Percentiles rank a stretch among this genome's conserved stretches.
Evolutionary conservation across 2,797 vertebrate species (phyloP).

Genomic region (Sebastes dallii): DNA sequence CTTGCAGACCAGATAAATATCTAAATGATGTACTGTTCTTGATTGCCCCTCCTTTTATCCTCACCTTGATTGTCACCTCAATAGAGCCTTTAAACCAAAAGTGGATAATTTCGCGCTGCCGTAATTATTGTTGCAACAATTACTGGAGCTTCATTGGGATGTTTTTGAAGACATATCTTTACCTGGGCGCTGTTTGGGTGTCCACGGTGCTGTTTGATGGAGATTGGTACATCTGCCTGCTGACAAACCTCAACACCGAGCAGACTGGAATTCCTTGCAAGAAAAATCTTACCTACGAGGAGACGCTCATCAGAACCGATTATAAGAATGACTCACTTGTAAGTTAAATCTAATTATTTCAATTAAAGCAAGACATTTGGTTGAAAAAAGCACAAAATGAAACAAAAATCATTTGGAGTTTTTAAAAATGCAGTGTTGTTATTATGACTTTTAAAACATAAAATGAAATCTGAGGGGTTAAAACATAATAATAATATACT

Average conservation of each 20-base stretch:
- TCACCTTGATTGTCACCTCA: neutral
- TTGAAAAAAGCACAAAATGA: too few relatives aligned
- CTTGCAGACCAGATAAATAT: neutral
- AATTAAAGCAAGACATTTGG: too few relatives aligned
- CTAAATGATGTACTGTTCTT: neutral
- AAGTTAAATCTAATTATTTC: too few relatives aligned
- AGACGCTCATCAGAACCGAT: neutral
- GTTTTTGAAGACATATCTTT: neutral
- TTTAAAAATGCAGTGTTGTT: too few relatives aligned
- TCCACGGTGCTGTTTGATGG: neutral
- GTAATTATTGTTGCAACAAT: neutral
- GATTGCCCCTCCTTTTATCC: neutral
- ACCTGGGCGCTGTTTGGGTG: neutral
- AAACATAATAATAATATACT: too few relatives aligned
- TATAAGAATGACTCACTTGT: neutral
- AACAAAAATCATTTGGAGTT: too few relatives aligned
- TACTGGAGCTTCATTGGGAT: accelerated
- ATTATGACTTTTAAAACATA: too few relatives aligned
- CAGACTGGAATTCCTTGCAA: neutral
- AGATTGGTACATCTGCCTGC: neutral
- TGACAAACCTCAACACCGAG: neutral
- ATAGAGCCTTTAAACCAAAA: neutral
- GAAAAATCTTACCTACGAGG: neutral
- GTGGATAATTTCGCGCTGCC: neutral
- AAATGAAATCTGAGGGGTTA: too few relatives aligned